These are phyloP conservation scores for Pluvianellus socialis DNA, from an alignment of 2,113 vertebrate genomes.

Conservation along the genomic window DNA sequence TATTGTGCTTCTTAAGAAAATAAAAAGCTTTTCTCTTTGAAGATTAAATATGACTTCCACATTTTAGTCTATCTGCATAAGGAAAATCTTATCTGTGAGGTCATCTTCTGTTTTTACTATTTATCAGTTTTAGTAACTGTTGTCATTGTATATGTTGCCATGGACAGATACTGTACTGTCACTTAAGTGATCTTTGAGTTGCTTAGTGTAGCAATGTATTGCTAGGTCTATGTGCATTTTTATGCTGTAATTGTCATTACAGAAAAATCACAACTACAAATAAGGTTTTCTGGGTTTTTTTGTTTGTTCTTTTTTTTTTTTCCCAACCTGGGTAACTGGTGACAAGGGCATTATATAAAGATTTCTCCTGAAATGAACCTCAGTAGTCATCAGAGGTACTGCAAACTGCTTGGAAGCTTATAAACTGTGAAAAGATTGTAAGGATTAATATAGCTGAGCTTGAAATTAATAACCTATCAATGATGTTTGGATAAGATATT, in stretches of 20 bases:
- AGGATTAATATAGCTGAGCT: conserved; percentile 11
- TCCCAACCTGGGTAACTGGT: not conserved
- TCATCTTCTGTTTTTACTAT: not conserved
- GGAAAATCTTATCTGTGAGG: not conserved
- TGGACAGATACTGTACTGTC: not conserved
- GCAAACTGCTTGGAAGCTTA: not conserved
- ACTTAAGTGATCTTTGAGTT: not conserved
- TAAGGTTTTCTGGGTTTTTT: not conserved
- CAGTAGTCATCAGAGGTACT: not conserved
- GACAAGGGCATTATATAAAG: not conserved
- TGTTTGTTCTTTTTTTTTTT: not conserved
- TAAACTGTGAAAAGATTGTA: not conserved
- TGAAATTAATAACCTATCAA: not conserved
- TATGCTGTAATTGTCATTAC: not conserved
- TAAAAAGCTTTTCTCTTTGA: not conserved
- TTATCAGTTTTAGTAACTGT: not conserved
- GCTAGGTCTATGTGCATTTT: not conserved
- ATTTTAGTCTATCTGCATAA: not conserved
- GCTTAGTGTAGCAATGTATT: not conserved
- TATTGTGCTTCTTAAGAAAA: not conserved
- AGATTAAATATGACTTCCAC: not conserved
- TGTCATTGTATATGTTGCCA: not conserved
- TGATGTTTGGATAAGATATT: not conserved
- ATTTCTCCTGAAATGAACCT: conserved; percentile 23
- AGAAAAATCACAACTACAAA: not conserved